These are phyloP conservation scores for Cerceris ruficornis DNA, from an alignment of 2,888 invertebrate species.

Conservation along the genomic window DNA sequence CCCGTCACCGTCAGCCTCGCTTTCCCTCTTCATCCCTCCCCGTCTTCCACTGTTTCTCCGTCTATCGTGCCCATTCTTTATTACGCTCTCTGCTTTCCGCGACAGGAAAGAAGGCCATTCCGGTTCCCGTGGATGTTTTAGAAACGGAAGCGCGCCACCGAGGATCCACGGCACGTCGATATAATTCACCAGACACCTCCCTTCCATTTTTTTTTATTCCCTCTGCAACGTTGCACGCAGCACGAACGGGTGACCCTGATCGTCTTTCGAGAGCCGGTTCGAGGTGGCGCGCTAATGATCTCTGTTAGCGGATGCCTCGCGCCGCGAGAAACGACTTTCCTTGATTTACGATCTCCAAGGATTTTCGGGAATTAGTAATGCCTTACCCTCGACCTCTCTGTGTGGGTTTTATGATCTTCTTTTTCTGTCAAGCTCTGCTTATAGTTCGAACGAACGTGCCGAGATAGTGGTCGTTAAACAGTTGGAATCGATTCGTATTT, in stretches of 20 bases:
- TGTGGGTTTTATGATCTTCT: background rate
- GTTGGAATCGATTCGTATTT: no score
- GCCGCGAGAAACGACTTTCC: slow-evolving; percentile 40
- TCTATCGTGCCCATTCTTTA: slow-evolving; percentile 4
- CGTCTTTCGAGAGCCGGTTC: slow-evolving; percentile 52
- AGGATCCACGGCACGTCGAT: background rate
- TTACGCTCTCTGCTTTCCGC: background rate
- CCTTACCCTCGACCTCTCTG: background rate
- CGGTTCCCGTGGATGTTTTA: background rate
- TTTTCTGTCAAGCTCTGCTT: no score
- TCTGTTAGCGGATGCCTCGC: slow-evolving; percentile 62
- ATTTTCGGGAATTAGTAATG: slow-evolving; percentile 53
- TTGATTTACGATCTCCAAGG: slow-evolving; percentile 60
- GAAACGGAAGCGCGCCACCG: slow-evolving; percentile 12
- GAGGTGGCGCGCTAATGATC: slow-evolving; percentile 65
- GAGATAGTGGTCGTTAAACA: no score
- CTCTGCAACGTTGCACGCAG: slow-evolving; percentile 28
- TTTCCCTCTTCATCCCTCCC: slow-evolving; percentile 16
- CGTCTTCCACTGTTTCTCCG: slow-evolving; percentile 20
- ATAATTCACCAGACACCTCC: slow-evolving; percentile 28
- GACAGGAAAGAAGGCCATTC: background rate
- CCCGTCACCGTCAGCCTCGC: slow-evolving; percentile 6
- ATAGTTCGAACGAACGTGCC: no score
- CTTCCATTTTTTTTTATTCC: slow-evolving; percentile 39
- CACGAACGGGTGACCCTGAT: slow-evolving; percentile 58